A percentile compares a stretch with the other conserved stretches of the same genome.
Conservation (phyloP, 2,888 invertebrate species). For the Sclerodermus sp. region DNA sequence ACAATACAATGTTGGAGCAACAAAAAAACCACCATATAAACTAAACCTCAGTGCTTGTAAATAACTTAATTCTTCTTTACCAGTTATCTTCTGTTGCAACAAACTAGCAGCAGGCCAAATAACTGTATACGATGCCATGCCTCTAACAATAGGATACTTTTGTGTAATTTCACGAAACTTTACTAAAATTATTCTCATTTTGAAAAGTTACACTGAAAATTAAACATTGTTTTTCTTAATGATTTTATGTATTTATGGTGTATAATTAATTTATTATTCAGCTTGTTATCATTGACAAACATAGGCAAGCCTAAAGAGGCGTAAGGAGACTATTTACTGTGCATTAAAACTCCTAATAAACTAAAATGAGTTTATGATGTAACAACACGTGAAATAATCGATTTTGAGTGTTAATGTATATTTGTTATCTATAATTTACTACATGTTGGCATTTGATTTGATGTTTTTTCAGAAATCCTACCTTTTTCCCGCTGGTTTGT, state of each 20-base stretch:
- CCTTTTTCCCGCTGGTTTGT: background rate
- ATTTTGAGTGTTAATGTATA: background rate
- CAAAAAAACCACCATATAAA: slow-evolving; percentile 78
- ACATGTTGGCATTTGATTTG: background rate
- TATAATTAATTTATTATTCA: too few relatives aligned
- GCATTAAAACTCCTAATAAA: too few relatives aligned
- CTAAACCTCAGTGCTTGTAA: slow-evolving; percentile 71
- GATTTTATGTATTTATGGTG: too few relatives aligned
- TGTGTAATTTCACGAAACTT: slow-evolving; percentile 57
- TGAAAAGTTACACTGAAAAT: slow-evolving; percentile 1
- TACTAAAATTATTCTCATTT: slow-evolving; percentile 52
- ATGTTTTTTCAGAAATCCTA: background rate
- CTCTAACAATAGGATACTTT: slow-evolving; percentile 61
- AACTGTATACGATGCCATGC: slow-evolving; percentile 64
- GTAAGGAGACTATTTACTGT: too few relatives aligned
- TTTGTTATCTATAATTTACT: background rate
- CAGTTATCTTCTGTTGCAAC: slow-evolving; percentile 60
- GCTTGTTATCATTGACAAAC: too few relatives aligned
- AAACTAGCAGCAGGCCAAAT: slow-evolving; percentile 66
- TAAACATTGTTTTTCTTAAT: background rate
- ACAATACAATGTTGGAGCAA: slow-evolving; percentile 78
- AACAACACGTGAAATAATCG: too few relatives aligned
- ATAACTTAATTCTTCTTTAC: slow-evolving; percentile 51
- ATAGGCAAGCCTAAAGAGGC: too few relatives aligned
- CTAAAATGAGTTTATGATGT: too few relatives aligned